phyloP scores from a whole-genome alignment of 2,888 invertebrate genomes.

The Alsophila aescularia region DNA sequence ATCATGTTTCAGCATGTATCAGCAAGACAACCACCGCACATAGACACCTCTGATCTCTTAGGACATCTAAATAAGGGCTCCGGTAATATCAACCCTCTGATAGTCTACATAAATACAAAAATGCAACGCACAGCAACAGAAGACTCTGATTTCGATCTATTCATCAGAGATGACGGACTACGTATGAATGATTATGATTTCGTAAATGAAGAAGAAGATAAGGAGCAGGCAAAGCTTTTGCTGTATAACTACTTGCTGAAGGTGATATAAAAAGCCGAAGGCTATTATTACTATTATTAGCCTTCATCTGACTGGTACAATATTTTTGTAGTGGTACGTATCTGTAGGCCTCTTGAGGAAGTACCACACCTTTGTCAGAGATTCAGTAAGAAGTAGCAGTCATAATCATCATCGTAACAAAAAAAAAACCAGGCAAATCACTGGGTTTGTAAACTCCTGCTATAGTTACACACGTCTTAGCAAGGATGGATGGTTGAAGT shows the following conservation, averaged over 20 bases:
- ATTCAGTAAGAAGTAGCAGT: too few relatives aligned
- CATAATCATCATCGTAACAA: too few relatives aligned
- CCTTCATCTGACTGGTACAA: too few relatives aligned
- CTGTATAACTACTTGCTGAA: constrained; percentile 16
- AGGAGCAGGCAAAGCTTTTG: constrained; percentile 14
- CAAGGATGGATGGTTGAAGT: too few relatives aligned
- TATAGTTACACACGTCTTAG: too few relatives aligned
- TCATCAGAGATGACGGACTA: neutral
- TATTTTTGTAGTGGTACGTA: too few relatives aligned
- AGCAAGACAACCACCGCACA: neutral
- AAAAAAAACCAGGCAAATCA: too few relatives aligned
- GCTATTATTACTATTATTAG: too few relatives aligned
- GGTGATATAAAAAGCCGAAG: too few relatives aligned
- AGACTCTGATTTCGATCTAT: neutral
- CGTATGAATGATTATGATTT: neutral
- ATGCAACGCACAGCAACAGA: neutral
- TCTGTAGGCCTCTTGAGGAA: too few relatives aligned
- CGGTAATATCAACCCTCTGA: neutral
- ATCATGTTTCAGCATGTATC: constrained; percentile 5
- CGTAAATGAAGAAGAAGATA: constrained; percentile 1
- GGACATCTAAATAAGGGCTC: neutral
- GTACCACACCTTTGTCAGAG: too few relatives aligned
- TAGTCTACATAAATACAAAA: constrained; percentile 3
- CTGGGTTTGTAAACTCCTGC: too few relatives aligned
- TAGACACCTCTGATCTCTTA: neutral